phyloP scores from a whole-genome alignment of 1,140 invertebrate species.

The Drosophila erecta region DNA sequence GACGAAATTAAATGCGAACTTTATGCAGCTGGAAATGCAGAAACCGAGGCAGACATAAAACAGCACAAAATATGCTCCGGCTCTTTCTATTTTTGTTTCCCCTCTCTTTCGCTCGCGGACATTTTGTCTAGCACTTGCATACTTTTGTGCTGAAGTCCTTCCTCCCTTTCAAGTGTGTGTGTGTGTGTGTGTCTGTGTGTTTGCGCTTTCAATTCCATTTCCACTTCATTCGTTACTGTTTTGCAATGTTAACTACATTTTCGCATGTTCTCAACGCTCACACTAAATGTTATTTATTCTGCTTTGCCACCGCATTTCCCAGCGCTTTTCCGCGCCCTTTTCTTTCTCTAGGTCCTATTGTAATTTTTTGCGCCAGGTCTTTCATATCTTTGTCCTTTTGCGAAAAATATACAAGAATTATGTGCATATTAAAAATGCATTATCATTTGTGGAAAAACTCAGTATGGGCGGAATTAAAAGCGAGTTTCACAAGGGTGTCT shows the following conservation, averaged over 20 bases:
- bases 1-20: conserved; percentile 81
- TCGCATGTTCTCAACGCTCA: conserved; percentile 63
- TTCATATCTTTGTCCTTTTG: conserved; percentile 33
- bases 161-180: conserved; percentile 3
- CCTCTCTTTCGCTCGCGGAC: conserved; percentile 4
- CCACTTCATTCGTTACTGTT: conserved; percentile 79
- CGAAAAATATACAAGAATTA: conserved; percentile 58
- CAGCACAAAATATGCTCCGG: conserved; percentile 36
- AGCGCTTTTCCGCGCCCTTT: conserved; percentile 12
- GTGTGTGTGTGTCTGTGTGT: conserved; percentile 30
- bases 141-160: conserved; percentile 56
- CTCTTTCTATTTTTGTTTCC: conserved; percentile 8
- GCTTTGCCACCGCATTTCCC: conserved; percentile 11
- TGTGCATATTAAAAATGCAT: conserved; percentile 76
- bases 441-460: conserved; percentile 39
- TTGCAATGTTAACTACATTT: conserved; percentile 81
- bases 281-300: conserved; percentile 58
- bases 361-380: conserved; percentile 17
- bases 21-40: conserved; percentile 78
- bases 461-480: conserved; percentile 17
- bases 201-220: conserved; percentile 60
- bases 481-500: background rate
- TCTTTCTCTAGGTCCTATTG: conserved; percentile 19
- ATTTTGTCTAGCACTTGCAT: conserved; percentile 68
- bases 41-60: conserved; percentile 28